Conservation (phyloP, 2,797 vertebrate genomes). For the Eurystomus glaucurus region DNA sequence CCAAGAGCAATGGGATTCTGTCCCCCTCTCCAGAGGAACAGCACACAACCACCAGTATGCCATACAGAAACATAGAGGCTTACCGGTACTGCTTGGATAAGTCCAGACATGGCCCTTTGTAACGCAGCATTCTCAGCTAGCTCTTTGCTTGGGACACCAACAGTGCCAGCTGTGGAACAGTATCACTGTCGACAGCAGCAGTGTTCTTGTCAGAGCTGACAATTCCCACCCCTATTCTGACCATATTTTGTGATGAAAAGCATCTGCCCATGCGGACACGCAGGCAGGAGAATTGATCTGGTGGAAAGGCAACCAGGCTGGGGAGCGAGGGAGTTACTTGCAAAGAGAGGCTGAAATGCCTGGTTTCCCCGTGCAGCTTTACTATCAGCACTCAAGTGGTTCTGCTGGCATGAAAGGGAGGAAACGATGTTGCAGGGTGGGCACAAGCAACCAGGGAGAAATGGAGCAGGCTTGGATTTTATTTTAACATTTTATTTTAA, state of each 20-base stretch:
- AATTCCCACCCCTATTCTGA: background rate
- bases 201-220: background rate
- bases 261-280: background rate
- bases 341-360: background rate
- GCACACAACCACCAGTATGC: background rate
- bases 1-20: background rate
- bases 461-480: background rate
- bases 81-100: background rate
- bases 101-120: background rate
- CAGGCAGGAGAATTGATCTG: background rate
- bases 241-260: background rate
- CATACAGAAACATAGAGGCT: accelerated
- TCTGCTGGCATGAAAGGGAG: background rate
- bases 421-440: background rate
- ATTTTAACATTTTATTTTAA: background rate
- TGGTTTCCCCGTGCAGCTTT: background rate
- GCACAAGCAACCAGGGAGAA: background rate
- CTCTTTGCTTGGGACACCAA: background rate
- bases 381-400: background rate
- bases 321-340: background rate
- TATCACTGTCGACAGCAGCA: background rate
- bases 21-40: background rate
- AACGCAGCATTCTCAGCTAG: background rate
- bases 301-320: background rate
- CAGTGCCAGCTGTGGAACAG: background rate